Base-by-base conservation (phyloP, 2,888 invertebrate species). In the Rhagonycha lutea region DNA sequence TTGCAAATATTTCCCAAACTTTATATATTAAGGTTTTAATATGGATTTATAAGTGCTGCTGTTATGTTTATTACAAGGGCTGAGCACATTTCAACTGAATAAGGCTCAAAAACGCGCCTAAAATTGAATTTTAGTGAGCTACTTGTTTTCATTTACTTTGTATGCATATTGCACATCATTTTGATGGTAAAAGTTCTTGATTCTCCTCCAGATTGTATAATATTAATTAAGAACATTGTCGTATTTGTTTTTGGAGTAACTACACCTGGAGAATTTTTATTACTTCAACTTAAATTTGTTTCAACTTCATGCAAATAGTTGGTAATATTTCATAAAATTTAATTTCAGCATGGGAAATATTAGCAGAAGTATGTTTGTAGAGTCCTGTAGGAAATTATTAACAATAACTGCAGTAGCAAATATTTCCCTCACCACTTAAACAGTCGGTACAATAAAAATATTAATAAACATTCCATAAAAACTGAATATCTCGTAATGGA, bases 1-100 rank as follows among this genome's bases (percentile, higher is more conserved):
- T 71, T 75, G 75, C 61, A 68, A 71, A 75, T 75, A 75, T 71
- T 71, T 67, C 32, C 67, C 68, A 47, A 18, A 61, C 28, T 68
- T 28, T 60, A 61, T 72, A 28, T 72, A 68, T 72, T 61, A 47
- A 47, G 47, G 47, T 47, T 47, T 47, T 47, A 47, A 47, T 47
- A 47, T 47, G 47, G 47, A 47, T 47, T 47, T 47, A 47, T 47
- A 47, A 47, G 47, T 47, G 47, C 47, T 47, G 47, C 47, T 47
- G 47, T 47, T 47, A 47, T 47, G 47, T 47, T 47, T 47, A 47
- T 47, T 47, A 47, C n/a, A 47, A 47, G 47, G 47, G 47, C 47
- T 47, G n/a, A 47, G 47, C n/a, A 47, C 47, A 47, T 47, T 47
- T 47, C 47, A 47, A 47, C 47, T 47, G n/a, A 5, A 47, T 47